A percentile compares a stretch with the other conserved stretches of the same genome.
Conservation (phyloP, 1,140 invertebrate species). For the Atta colombica region DNA sequence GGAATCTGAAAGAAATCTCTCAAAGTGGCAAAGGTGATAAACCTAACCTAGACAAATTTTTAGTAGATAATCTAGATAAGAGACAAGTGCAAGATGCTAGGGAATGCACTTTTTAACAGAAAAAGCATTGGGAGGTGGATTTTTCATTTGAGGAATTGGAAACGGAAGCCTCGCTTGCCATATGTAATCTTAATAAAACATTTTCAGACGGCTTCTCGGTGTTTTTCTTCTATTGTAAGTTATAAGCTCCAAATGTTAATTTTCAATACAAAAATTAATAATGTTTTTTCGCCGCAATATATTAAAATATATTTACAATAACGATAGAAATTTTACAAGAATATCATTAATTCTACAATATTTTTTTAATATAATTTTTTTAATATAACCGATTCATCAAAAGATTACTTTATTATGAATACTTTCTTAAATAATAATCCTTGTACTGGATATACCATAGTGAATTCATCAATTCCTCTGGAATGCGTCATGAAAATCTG, state of each 20-base stretch:
- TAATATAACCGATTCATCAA: background rate
- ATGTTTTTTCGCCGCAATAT: background rate
- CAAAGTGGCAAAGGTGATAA: slow-evolving; percentile 66
- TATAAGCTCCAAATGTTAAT: background rate
- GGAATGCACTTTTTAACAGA: slow-evolving; percentile 71
- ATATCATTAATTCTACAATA: background rate
- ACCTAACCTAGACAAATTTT: slow-evolving; percentile 73
- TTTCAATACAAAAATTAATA: background rate
- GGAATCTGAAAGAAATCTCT: slow-evolving; percentile 61
- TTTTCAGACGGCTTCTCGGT: slow-evolving; percentile 72
- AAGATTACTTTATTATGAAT: too few relatives aligned
- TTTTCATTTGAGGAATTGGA: slow-evolving; percentile 79
- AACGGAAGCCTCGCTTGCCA: slow-evolving; percentile 79
- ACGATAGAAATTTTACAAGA: background rate
- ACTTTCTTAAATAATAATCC: background rate
- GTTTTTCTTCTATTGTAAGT: slow-evolving; percentile 31
- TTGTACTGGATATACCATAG: background rate
- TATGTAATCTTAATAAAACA: slow-evolving; percentile 79
- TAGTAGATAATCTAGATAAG: slow-evolving; percentile 67
- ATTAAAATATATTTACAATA: slow-evolving; percentile 1
- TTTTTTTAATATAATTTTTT: too few relatives aligned
- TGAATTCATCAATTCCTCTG: slow-evolving; percentile 5
- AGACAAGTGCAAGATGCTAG: slow-evolving; percentile 67
- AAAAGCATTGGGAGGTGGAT: slow-evolving; percentile 72
- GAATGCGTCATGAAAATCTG: background rate